These are phyloP conservation scores for Pristis pectinata DNA, from an alignment of 2,797 vertebrate species.

Conservation along the genomic window DNA sequence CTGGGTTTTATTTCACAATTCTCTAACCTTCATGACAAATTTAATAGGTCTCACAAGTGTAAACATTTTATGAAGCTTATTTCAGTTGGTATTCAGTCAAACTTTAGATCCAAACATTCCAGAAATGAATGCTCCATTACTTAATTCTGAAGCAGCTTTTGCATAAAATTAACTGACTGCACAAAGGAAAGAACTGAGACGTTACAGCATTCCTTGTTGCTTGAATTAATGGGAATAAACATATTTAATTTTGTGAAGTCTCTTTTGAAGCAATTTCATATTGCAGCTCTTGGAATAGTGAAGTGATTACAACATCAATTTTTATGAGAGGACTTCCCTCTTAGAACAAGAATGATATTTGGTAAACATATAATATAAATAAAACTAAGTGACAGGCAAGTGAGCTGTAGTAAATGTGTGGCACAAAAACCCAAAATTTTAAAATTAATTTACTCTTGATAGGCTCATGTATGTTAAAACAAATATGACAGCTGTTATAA, in stretches of 20 bases:
- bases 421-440: neutral
- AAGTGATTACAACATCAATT: neutral
- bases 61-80: neutral
- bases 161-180: neutral
- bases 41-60: neutral
- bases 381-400: neutral
- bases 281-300: neutral
- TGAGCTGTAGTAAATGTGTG: neutral
- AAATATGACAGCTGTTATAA: neutral
- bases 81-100: neutral
- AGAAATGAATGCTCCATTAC: neutral
- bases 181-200: neutral
- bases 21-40: neutral
- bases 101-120: neutral
- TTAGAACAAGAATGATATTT: neutral
- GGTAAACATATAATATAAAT: constrained; percentile 5
- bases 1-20: neutral
- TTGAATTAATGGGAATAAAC: neutral
- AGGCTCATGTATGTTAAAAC: neutral
- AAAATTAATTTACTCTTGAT: neutral
- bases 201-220: neutral
- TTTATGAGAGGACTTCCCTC: neutral
- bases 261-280: neutral
- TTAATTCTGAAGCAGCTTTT: constrained; percentile 8
- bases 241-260: neutral